These are phyloP conservation scores for Oryzias curvinotus DNA, from an alignment of 2,113 vertebrate species.

Conservation along the genomic window DNA sequence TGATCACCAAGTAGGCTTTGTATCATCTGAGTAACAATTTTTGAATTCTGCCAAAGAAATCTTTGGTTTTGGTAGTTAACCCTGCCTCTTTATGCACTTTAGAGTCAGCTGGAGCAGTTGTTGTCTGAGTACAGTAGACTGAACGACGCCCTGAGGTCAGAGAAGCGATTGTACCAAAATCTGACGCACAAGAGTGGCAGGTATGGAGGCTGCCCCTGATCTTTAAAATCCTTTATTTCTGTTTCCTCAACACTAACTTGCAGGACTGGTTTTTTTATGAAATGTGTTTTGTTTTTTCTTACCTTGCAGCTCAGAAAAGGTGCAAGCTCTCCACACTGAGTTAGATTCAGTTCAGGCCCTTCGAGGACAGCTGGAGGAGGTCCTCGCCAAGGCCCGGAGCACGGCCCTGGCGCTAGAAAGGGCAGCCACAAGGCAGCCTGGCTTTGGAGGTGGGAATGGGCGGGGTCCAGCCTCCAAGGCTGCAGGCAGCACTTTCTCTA, in stretches of 20 bases:
- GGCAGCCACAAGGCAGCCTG: conserved; percentile 74
- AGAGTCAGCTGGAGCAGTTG: conserved; percentile 85
- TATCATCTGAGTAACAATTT: not conserved
- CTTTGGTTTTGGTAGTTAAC: not conserved
- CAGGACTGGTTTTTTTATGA: not conserved
- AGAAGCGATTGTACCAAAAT: conserved; percentile 88
- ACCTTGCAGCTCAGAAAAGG: conserved; percentile 77
- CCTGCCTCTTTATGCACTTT: not conserved
- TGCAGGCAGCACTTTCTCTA: conserved; percentile 69
- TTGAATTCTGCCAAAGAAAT: not conserved
- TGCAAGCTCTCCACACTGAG: conserved; percentile 83
- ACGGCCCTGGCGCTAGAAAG: conserved; percentile 84
- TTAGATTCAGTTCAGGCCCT: conserved; percentile 86
- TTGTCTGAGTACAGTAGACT: conserved; percentile 84
- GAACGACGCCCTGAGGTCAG: conserved; percentile 87
- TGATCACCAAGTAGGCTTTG: conserved; percentile 78
- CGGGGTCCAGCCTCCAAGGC: conserved; percentile 83
- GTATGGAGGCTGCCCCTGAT: conserved; percentile 63
- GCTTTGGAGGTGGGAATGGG: conserved; percentile 94
- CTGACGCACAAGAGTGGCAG: conserved; percentile 83
- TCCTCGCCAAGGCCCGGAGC: conserved; percentile 85
- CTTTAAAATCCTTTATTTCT: not conserved
- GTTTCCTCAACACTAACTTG: not conserved
- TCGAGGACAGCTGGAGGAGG: conserved; percentile 87
- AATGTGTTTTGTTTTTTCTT: not conserved